These are phyloP conservation scores for Auanema sp. DNA, from an alignment of 2,888 invertebrate species.

Conservation along the genomic window DNA sequence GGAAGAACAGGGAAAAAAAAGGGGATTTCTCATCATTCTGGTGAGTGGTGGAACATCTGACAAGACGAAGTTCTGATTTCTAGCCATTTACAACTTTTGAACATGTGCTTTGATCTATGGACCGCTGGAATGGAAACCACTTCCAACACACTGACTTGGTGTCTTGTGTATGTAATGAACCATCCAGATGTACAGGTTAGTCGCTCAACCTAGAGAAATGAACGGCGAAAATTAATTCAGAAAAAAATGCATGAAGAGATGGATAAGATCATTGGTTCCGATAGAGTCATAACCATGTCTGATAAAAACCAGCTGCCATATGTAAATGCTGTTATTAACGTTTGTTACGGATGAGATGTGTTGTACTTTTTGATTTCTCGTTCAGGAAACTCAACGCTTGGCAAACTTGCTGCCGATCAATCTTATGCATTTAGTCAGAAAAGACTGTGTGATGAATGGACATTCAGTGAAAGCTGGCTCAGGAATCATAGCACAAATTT, in stretches of 20 bases:
- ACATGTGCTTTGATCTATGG: slow-evolving; percentile 45
- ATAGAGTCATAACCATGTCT: background rate
- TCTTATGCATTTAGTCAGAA: background rate
- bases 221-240: background rate
- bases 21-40: slow-evolving; percentile 28
- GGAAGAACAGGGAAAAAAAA: slow-evolving; percentile 22
- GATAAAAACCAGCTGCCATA: background rate
- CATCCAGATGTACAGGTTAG: slow-evolving; percentile 23
- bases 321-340: background rate
- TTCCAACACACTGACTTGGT: slow-evolving; percentile 37
- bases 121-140: slow-evolving; percentile 49
- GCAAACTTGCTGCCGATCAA: background rate
- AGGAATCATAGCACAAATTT: slow-evolving; percentile 32
- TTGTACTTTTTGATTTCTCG: background rate
- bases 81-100: slow-evolving; percentile 25
- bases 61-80: slow-evolving; percentile 1
- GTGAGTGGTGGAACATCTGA: no score
- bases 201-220: background rate
- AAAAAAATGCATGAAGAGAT: background rate
- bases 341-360: background rate
- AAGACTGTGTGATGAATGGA: background rate
- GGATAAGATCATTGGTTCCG: background rate
- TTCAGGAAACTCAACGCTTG: background rate
- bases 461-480: slow-evolving; percentile 15
- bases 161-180: slow-evolving; percentile 28